A percentile compares a stretch with the other conserved stretches of the same genome.
Conservation (phyloP, 2,113 vertebrate genomes). For the Cheilinus undulatus region DNA sequence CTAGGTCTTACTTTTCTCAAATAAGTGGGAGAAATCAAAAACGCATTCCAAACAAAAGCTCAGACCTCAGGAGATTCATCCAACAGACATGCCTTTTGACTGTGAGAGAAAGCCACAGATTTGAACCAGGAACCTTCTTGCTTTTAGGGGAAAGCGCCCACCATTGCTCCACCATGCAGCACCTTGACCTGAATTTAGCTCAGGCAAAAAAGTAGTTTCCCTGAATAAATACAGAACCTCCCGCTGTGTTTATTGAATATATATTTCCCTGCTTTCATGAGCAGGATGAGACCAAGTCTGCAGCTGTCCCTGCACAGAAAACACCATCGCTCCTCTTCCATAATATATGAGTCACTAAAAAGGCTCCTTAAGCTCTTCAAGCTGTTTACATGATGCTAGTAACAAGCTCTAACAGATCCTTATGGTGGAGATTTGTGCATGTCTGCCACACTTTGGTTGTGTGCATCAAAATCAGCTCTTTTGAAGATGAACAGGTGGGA, state of each 20-base stretch:
- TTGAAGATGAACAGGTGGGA: conserved; percentile 20
- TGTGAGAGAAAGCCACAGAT: too few relatives aligned
- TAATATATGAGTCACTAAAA: conserved; percentile 53
- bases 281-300: conserved; percentile 11
- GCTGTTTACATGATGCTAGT: conserved; percentile 47
- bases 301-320: conserved; percentile 24
- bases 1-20: too few relatives aligned
- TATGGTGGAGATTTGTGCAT: background rate
- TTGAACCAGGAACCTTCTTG: too few relatives aligned
- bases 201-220: background rate
- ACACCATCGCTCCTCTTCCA: conserved; percentile 19
- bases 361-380: conserved; percentile 34
- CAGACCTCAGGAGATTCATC: too few relatives aligned
- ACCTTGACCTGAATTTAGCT: background rate
- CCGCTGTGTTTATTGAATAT: background rate
- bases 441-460: background rate
- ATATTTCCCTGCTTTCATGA: background rate
- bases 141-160: too few relatives aligned
- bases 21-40: too few relatives aligned
- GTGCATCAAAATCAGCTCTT: conserved; percentile 12
- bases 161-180: too few relatives aligned
- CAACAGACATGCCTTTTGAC: too few relatives aligned
- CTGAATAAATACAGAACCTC: background rate
- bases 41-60: too few relatives aligned
- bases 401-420: conserved; percentile 46